These are phyloP conservation scores for Punctoribates punctum DNA, from an alignment of 2,888 invertebrate species.

Conservation along the genomic window DNA sequence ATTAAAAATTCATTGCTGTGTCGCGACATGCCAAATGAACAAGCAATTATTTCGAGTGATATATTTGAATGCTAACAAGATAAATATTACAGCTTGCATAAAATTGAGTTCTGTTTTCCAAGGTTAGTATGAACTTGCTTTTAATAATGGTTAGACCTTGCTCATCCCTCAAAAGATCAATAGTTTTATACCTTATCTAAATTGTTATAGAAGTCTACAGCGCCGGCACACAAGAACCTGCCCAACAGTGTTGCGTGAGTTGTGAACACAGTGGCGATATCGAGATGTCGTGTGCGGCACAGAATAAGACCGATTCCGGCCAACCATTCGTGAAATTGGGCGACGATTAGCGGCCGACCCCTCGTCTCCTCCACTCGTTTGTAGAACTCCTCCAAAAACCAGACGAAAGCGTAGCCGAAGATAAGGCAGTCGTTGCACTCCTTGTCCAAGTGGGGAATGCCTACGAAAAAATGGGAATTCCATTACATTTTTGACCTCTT, in stretches of 20 bases:
- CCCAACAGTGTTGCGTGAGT: slow-evolving; percentile 98
- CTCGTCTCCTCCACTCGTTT: slow-evolving; percentile 59
- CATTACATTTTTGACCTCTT: no score
- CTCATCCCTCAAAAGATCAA: no score
- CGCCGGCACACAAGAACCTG: slow-evolving; percentile 94
- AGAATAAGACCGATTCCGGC: slow-evolving; percentile 91
- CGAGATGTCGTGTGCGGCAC: slow-evolving; percentile 73
- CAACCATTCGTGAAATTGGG: slow-evolving; percentile 99
- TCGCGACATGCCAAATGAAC: no score
- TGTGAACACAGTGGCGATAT: slow-evolving; percentile 94
- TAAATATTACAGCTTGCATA: no score
- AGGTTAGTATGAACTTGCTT: no score
- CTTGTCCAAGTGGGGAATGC: slow-evolving; percentile 79
- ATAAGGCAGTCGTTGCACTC: slow-evolving; percentile 97
- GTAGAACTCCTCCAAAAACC: slow-evolving; percentile 81
- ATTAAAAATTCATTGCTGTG: no score
- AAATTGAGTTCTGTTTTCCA: no score
- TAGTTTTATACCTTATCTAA: slow-evolving; percentile 63
- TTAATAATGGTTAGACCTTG: no score
- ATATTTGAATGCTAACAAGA: no score
- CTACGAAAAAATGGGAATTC: no score
- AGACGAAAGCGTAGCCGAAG: slow-evolving; percentile 89
- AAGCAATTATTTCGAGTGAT: no score
- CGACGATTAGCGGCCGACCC: slow-evolving; percentile 69
- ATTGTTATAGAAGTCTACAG: slow-evolving; percentile 98